Base-by-base conservation (phyloP, 2,888 invertebrate genomes). In the Drosophila anomalata region DNA sequence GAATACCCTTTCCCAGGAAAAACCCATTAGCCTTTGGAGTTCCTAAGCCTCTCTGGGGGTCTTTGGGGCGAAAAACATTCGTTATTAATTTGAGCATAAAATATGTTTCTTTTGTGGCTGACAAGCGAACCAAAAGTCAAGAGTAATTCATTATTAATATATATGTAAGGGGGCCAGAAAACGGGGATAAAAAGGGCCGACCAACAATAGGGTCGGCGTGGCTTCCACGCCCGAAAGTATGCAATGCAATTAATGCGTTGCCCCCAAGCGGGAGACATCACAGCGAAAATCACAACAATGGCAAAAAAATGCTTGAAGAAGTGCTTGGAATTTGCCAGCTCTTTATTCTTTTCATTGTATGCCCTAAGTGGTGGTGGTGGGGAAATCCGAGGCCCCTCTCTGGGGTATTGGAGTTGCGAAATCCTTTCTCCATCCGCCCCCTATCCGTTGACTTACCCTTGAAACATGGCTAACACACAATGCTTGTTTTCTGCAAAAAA, bases 121-220 rank as follows among this genome's bases (percentile, higher is more conserved):
- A 53, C 67, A 61, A 87, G 89, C 80, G 86, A 88, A 86, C 89
- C 83, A 86, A 90, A 90, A 89, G 88, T 89, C 89, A 89, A 90
- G 89, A 89, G 89, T 89, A 89, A 90, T 89, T 87, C 86, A 87
- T 86, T 82, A 88, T 79, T 82, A 87, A 84, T 77, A 68, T 67
- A 67, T 54, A 61, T 48, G 69, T 73, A 77, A 75, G 46, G 33
- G 9, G 20, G 17, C 17, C 39, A 36, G 26, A 39, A 33, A 44
- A 54, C 31, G 22, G 61, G 61, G 47, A 17, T 63, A 39, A 60
- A 46, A 69, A 46, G 41, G 31, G 2, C 31, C n/a, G 11, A 42
- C 31, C n/a, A n/a, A 42, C 53, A 53, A 52, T 66, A 12, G 58
- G 72, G 42, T 42, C 20, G 47, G 46, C 50, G 62, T 33, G 52